Evolutionary conservation across 2,797 vertebrate genomes (phyloP), one percentile per base, ranked within the genome.

Genomic region (Bufotes viridis): DNA sequence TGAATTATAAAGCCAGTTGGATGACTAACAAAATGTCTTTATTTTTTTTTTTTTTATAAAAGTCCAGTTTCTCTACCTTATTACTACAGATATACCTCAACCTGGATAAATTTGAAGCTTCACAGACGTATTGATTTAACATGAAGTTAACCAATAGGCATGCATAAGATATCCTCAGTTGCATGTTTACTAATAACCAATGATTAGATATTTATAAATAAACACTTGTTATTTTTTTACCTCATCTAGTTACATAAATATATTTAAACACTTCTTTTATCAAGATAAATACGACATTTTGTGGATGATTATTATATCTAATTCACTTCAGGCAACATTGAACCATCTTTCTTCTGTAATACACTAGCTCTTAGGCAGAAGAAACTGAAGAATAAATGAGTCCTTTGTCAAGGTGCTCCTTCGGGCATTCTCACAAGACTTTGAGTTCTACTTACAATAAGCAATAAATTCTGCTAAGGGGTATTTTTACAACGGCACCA

Each of bases 391-490:
- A 78, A 84, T 88, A 88, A 88, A 88, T 88, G 65, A 82, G 78
- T 67, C 15, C 70, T 82, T 82, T 82, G 74, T 89, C 78, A 85
- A 86, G 58, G 51, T 82, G 55, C 70, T 86, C 72, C 84, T 86
- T 53, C 17, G 72, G 81, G 84, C 70, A 81, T 22, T 60, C 53
- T 86, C 85, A 65, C 78, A 82, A 89, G 26, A 61, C 72, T 78
- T 82, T 86, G 20, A 78, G 61, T 55, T 82, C 42, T 78, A 24
- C 42, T 70, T 82, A 78, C 63, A 78, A 70, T 78, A 82, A 82
- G 82, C 57, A 89, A 89, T 89, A 86, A 49, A 76, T 89, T 89
- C n/a, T 89, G 53, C 78, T 86, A 86, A 78, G 20, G 78, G 87
- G 72, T 82, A 82, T 86, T 82, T 86, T 78, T 78, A 58, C 79